phyloP scores from a whole-genome alignment of 2,888 invertebrate species.

The Meganola albula region DNA sequence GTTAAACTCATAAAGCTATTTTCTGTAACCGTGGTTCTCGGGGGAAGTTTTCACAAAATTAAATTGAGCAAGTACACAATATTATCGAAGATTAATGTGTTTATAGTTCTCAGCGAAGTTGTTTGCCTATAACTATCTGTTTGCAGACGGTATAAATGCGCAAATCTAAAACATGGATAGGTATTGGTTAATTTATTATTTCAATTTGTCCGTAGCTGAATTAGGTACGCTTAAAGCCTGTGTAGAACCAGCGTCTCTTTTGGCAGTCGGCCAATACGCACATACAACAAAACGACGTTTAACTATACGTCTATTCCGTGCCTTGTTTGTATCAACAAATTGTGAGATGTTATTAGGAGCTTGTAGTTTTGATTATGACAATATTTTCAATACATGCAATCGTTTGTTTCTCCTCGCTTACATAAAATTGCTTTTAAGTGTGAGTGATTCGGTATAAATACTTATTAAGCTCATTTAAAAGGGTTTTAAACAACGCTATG shows the following conservation, averaged over 20 bases:
- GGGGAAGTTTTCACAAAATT: too few species aligned
- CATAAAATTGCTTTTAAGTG: too few species aligned
- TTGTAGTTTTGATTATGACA: too few species aligned
- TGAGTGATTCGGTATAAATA: slow-evolving; percentile 34
- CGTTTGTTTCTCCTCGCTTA: too few species aligned
- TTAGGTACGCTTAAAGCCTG: slow-evolving; percentile 33
- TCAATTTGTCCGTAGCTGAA: slow-evolving; percentile 29
- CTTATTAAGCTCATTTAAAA: too few species aligned
- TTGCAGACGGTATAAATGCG: slow-evolving; percentile 11
- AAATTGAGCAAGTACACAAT: too few species aligned
- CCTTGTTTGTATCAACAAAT: slow-evolving; percentile 12
- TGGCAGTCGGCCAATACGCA: slow-evolving; percentile 33
- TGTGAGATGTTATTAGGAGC: too few species aligned
- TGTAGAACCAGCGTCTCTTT: slow-evolving; percentile 25
- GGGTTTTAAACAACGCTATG: slow-evolving; percentile 23
- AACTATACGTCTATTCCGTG: slow-evolving; percentile 25
- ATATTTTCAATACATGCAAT: slow-evolving; percentile 2
- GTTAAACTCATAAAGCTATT: too few species aligned
- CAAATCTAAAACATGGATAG: slow-evolving; percentile 1
- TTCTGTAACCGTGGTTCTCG: too few species aligned
- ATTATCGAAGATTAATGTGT: too few species aligned
- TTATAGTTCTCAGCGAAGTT: too few species aligned
- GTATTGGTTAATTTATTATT: slow-evolving; percentile 33
- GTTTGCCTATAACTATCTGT: slow-evolving; percentile 13
- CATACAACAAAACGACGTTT: slow-evolving; percentile 20